These are phyloP conservation scores for Maccullochella peelii DNA, from an alignment of 2,113 vertebrate species.

Conservation along the genomic window DNA sequence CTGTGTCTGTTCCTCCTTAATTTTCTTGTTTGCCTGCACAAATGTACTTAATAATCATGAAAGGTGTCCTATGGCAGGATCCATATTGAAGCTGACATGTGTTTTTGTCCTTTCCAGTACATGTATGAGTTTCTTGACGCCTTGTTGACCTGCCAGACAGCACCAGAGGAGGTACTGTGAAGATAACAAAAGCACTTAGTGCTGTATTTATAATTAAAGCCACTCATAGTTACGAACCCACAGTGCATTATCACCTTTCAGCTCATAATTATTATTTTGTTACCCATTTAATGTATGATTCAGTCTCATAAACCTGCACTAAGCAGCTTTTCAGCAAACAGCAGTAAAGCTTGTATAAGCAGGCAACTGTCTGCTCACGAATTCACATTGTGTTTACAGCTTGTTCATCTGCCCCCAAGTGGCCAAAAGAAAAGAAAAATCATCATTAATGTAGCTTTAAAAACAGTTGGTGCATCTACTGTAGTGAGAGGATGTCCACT, in stretches of 20 bases:
- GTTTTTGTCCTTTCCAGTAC: constrained; percentile 79
- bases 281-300: background rate
- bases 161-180: constrained; percentile 91
- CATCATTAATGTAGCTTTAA: background rate
- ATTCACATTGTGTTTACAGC: background rate
- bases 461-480: background rate
- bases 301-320: background rate
- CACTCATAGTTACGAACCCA: background rate
- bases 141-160: constrained; percentile 93
- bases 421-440: background rate
- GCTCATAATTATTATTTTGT: no score
- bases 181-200: background rate
- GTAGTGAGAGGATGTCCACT: no score
- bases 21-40: background rate
- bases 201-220: background rate
- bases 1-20: background rate
- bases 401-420: no score
- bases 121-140: constrained; percentile 95
- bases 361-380: background rate
- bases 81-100: background rate
- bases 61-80: background rate
- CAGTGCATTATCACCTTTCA: no score
- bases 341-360: background rate
- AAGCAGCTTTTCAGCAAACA: background rate
- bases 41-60: background rate